These are phyloP conservation scores for Emesis furor DNA, from an alignment of 2,888 invertebrate species.

Conservation along the genomic window DNA sequence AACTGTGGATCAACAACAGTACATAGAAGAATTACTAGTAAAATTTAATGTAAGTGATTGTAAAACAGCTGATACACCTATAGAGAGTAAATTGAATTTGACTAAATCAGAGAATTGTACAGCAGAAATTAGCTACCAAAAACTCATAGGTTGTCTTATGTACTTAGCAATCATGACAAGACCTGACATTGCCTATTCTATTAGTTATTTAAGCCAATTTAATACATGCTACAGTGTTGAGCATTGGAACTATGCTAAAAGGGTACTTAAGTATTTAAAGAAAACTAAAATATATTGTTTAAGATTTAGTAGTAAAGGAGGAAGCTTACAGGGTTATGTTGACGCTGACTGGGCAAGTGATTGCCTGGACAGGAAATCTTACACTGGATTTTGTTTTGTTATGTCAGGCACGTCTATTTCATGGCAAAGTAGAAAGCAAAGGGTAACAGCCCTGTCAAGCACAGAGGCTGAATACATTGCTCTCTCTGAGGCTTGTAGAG, in stretches of 20 bases:
- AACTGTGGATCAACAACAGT: slow-evolving; percentile 6
- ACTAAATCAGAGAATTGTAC: background rate
- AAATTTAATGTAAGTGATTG: background rate
- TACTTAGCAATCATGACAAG: background rate
- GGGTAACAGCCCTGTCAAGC: background rate
- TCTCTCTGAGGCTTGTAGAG: background rate
- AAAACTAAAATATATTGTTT: slow-evolving; percentile 1
- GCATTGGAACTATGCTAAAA: background rate
- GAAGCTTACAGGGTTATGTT: too few species aligned
- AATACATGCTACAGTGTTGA: background rate
- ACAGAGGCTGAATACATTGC: background rate
- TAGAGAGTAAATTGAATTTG: too few species aligned
- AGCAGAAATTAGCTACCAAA: background rate
- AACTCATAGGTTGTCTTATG: background rate
- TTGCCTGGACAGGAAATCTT: too few species aligned
- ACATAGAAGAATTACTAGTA: background rate
- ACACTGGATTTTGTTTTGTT: too few species aligned
- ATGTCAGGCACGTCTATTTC: background rate
- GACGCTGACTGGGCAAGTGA: too few species aligned
- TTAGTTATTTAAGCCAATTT: background rate
- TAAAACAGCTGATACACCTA: too few species aligned
- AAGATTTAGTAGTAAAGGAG: background rate
- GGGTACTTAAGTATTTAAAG: background rate
- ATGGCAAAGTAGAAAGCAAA: background rate
- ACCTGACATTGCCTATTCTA: background rate